phyloP scores from a whole-genome alignment of 2,113 vertebrate genomes.

The Halcyon senegalensis region DNA sequence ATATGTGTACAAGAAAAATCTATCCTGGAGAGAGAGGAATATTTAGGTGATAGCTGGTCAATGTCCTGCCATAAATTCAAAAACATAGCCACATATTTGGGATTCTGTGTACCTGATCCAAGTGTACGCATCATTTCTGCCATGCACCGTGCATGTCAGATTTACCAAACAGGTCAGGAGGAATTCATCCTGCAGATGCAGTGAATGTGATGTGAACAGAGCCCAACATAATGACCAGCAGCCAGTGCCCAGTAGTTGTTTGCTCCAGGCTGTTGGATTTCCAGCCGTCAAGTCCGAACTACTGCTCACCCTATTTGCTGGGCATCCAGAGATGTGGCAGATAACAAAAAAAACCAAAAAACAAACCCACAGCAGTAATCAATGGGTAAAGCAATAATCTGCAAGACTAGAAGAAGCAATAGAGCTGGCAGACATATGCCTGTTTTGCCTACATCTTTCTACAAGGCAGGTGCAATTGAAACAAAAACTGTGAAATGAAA shows the following conservation, averaged over 20 bases:
- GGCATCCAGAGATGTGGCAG: neutral
- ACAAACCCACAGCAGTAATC: neutral
- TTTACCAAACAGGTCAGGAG: neutral
- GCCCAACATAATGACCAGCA: neutral
- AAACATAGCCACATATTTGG: neutral
- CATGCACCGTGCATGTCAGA: neutral
- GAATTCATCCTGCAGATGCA: neutral
- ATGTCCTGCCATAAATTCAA: neutral
- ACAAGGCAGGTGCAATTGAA: neutral
- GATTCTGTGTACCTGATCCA: neutral
- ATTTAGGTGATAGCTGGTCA: neutral
- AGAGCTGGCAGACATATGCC: neutral
- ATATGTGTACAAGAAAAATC: accelerated
- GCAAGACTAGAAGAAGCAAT: neutral
- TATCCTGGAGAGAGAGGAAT: neutral
- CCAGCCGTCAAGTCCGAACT: neutral
- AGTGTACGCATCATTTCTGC: neutral
- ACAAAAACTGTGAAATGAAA: conserved; percentile 7
- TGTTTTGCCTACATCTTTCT: neutral
- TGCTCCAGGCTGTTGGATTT: neutral
- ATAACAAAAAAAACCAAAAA: neutral
- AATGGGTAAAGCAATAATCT: neutral
- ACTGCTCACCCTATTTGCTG: neutral
- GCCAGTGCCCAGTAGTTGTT: neutral
- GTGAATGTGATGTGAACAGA: neutral